Base-by-base conservation (phyloP, 2,113 vertebrate genomes). In the Cavia aperea region DNA sequence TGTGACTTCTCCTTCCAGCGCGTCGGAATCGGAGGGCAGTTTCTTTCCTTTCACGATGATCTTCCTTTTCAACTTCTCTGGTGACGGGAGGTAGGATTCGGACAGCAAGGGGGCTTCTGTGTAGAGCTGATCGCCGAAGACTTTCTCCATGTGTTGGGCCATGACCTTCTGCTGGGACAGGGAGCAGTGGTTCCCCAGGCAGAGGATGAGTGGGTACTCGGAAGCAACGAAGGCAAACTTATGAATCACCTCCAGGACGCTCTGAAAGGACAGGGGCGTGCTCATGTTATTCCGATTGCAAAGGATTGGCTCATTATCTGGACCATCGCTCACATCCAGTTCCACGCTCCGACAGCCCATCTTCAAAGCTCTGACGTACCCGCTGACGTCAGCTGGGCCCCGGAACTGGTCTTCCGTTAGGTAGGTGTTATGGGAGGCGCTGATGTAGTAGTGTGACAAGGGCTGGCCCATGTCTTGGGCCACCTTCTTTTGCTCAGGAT, bases 361-460 rank as follows among this genome's bases (percentile, higher is more conserved):
- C 96, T 98, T 99, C 79, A 99, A 96, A 63, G 99, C 99, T 87
- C 98, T 98, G 86, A 98, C 97, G 39, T 99, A 98, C 2, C 99
- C 99, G 1, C 98, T 98, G 5, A 99, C 97, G 95, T 99, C 99
- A 24, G 98, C 98, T 0, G 98, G 97, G 3, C 99, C 99, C 60
- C 99, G 98, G 66, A 99, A 98, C 95, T 99, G 99, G 96, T 99
- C 99, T 85, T 99, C 99, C 96, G 99, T 98, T 88, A 99, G 97
- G 95, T 99, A 99, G 15, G 99, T 99, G 56, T 99, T 99, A 96
- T 99, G 99, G 49, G 99, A 99, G 49, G 99, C 98, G 82, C 98
- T 99, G 97, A 99, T 98, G 95, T 99, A 99, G 96, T 99, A 99
- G 97, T 99, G 99, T 46, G 98, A 99, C 91, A 99, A 97, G 62